phyloP scores from a whole-genome alignment of 2,888 invertebrate genomes.

The Coleophora deauratella region DNA sequence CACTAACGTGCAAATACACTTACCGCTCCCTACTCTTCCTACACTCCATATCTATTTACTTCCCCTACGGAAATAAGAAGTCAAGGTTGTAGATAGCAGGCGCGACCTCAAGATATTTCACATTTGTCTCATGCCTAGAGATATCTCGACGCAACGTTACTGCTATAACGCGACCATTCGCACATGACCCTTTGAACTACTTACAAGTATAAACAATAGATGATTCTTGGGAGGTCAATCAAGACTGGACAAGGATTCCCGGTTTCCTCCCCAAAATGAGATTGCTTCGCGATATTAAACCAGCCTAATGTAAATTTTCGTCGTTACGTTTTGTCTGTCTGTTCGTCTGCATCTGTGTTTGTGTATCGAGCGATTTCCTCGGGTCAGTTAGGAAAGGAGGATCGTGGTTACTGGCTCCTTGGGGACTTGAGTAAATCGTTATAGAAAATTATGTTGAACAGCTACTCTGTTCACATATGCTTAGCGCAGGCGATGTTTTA shows the following conservation, averaged over 20 bases:
- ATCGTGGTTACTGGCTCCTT: slow-evolving; percentile 23
- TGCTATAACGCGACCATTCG: slow-evolving; percentile 42
- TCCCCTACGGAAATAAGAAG: slow-evolving; percentile 40
- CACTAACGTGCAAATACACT: too few relatives aligned
- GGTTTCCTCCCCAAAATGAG: slow-evolving; percentile 63
- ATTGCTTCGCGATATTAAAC: slow-evolving; percentile 70
- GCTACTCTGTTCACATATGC: slow-evolving; percentile 30
- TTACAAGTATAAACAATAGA: slow-evolving; percentile 16
- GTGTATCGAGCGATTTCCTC: slow-evolving; percentile 44
- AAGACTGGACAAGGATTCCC: slow-evolving; percentile 37
- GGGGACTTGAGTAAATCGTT: slow-evolving; percentile 21
- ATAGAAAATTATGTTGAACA: slow-evolving; percentile 19
- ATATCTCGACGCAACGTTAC: slow-evolving; percentile 57
- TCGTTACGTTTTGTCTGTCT: slow-evolving; percentile 54
- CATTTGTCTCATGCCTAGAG: slow-evolving; percentile 57
- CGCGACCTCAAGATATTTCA: slow-evolving; percentile 45
- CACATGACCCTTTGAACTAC: slow-evolving; percentile 27
- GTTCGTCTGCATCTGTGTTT: slow-evolving; percentile 30
- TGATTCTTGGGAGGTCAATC: slow-evolving; percentile 31
- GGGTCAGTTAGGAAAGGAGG: slow-evolving; percentile 41
- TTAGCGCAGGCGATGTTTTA: too few relatives aligned
- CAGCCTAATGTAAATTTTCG: slow-evolving; percentile 67
- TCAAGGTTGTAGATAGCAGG: slow-evolving; percentile 44
- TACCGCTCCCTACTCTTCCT: background rate
- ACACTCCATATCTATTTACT: slow-evolving; percentile 13